phyloP scores from a whole-genome alignment of 2,797 vertebrate genomes.

The Molossus molossus region DNA sequence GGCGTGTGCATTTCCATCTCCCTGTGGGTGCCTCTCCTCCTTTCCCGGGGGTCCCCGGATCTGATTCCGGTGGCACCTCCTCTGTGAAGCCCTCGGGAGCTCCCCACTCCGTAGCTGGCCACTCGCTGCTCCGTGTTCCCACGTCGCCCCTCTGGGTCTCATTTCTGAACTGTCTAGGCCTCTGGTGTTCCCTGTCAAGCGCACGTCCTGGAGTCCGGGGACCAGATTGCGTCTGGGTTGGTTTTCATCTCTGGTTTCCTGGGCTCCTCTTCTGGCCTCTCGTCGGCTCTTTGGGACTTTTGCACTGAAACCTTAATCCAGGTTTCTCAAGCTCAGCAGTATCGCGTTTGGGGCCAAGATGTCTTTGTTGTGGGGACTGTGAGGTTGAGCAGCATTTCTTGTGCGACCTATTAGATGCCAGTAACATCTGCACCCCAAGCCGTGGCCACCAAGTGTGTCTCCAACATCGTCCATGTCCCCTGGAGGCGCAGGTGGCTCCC shows the following conservation, averaged over 20 bases:
- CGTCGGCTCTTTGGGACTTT: neutral
- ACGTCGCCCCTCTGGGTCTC: neutral
- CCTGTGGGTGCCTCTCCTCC: neutral
- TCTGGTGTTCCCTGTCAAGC: neutral
- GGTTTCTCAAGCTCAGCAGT: neutral
- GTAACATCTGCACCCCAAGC: neutral
- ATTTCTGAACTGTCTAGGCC: accelerated
- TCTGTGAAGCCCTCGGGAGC: neutral
- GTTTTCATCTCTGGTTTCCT: neutral
- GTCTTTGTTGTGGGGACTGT: no score
- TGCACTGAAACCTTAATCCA: accelerated
- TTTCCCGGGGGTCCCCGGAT: no score
- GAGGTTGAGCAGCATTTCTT: neutral
- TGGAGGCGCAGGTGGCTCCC: neutral
- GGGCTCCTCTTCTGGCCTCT: neutral
- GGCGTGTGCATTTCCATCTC: neutral
- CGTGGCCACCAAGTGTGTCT: neutral
- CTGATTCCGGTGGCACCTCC: accelerated
- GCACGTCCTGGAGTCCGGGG: no score
- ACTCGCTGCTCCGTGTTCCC: neutral
- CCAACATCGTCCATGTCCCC: neutral
- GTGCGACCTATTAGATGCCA: neutral
- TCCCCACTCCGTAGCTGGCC: neutral
- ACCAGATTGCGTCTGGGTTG: accelerated
- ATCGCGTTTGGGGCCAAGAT: accelerated